phyloP scores from a whole-genome alignment of 2,797 vertebrate genomes.

The Eospalax fontanierii region DNA sequence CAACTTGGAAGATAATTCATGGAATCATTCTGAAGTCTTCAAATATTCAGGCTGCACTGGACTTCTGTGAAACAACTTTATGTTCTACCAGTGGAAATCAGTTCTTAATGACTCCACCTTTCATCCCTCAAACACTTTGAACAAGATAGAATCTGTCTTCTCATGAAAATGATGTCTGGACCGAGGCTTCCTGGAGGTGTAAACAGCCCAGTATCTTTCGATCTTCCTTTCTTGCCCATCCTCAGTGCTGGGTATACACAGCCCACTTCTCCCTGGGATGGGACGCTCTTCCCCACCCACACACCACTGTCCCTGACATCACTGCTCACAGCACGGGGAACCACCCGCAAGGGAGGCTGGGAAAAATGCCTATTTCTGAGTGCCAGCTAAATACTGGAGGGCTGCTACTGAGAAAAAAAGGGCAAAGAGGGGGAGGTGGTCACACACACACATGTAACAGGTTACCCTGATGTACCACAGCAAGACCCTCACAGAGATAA shows the following conservation, averaged over 20 bases:
- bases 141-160: conserved; percentile 43
- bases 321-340: background rate
- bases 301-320: background rate
- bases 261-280: too few species aligned
- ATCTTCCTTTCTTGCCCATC: background rate
- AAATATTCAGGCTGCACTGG: background rate
- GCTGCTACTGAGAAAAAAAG: background rate
- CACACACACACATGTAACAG: too few species aligned
- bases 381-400: background rate
- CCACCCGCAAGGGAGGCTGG: background rate
- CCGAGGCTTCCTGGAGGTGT: background rate
- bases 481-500: background rate
- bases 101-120: background rate
- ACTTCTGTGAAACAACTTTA: background rate
- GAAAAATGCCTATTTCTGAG: background rate
- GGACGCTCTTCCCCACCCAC: too few species aligned
- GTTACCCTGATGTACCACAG: background rate
- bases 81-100: background rate
- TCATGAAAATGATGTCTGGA: conserved; percentile 34
- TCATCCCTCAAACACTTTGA: background rate
- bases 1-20: background rate
- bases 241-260: background rate
- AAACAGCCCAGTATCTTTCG: background rate
- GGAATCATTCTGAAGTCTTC: background rate
- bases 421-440: background rate